Conservation (phyloP, 1,140 invertebrate species). For the Panagrolaimus sp. region DNA sequence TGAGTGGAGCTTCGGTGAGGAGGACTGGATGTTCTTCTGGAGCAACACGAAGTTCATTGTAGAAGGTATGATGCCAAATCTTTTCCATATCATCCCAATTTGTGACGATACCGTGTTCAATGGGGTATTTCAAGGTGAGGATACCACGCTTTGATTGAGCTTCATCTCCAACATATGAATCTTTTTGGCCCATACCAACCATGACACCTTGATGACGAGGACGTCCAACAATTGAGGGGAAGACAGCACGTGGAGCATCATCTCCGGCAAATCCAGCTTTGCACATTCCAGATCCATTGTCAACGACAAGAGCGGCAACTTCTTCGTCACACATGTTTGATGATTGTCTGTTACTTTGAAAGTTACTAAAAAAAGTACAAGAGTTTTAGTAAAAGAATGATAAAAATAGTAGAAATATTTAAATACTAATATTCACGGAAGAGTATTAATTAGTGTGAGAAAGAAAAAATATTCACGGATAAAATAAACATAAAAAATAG, state of each 20-base stretch:
- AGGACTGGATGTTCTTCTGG: slow-evolving; percentile 87
- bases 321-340: slow-evolving; percentile 69
- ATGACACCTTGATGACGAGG: no score
- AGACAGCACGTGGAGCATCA: slow-evolving; percentile 68
- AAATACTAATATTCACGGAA: no score
- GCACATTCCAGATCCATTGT: slow-evolving; percentile 84
- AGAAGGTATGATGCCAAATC: slow-evolving; percentile 92
- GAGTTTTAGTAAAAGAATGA: no score
- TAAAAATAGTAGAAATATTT: no score
- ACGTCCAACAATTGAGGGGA: slow-evolving; percentile 67
- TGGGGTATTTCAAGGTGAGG: slow-evolving; percentile 88
- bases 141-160: slow-evolving; percentile 86
- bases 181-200: slow-evolving; percentile 97
- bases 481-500: no score
- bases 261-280: slow-evolving; percentile 69
- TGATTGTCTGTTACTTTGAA: no score
- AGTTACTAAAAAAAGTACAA: no score
- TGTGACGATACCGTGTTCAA: slow-evolving; percentile 86
- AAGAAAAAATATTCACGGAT: no score
- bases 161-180: slow-evolving; percentile 92
- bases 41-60: slow-evolving; percentile 86
- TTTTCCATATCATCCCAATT: slow-evolving; percentile 98
- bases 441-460: no score
- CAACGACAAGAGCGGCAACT: slow-evolving; percentile 75
- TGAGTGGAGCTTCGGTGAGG: slow-evolving; percentile 82